Base-by-base conservation (phyloP, 2,888 invertebrate species). In the Leptura quadrifasciata region DNA sequence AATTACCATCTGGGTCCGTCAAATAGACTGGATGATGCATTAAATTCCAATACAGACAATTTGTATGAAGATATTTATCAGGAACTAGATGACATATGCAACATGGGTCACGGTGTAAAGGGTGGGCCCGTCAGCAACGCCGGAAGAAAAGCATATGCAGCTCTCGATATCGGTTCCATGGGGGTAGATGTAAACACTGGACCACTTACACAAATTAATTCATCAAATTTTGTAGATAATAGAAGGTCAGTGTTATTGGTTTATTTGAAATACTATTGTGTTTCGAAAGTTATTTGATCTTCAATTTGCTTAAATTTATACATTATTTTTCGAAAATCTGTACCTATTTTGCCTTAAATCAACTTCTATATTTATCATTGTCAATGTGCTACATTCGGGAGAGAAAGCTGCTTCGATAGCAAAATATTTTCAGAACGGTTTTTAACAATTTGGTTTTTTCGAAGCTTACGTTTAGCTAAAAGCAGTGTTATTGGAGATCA, bases 1-100 rank as follows among this genome's bases (percentile, higher is more conserved):
- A 97, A 97, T 91, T 97, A 97, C 90, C 95, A 95, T 87, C 89
- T 95, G 91, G 94, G 94, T 87, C 94, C 95, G 76, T 92, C 94
- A 61, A 81, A 82, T 57, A 92, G 94, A 8, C 91, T 96, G 86
- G 95, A 95, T 90, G 94, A 95, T 84, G 95, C 94, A 68, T 91
- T 93, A 85, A 94, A 94, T 88, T 93, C 92, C 82, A 91, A 91
- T 82, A 90, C 91, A 70, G 91, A 91, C 77, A 90, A 91, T 64
- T 88, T 94, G 80, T 95, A 94, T 91, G 93, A 93, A 85, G 94
- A 95, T 85, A 91, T 95, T 75, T 95, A 94, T 90, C 92, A 92
- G 87, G 93, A 93, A 86, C 85, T 91, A 84, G 90, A 91, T 83
- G 89, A 90, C 72, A 93, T 93, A 82, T 91, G 91, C 87, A 91